These are phyloP conservation scores for Bubalus kerabau DNA, from an alignment of 2,113 vertebrate genomes.

Conservation along the genomic window DNA sequence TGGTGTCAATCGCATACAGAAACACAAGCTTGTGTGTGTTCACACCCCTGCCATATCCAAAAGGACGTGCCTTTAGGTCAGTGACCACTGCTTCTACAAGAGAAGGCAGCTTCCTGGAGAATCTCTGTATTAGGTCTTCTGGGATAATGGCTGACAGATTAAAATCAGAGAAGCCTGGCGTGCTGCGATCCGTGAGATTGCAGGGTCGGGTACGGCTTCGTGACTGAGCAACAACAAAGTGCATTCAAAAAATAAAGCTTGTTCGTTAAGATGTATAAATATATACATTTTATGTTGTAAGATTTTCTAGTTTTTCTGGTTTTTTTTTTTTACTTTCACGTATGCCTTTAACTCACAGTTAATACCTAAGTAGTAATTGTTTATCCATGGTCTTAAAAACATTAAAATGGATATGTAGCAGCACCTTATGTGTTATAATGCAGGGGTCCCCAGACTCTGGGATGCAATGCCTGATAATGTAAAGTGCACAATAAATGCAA, in stretches of 20 bases:
- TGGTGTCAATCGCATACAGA: not conserved
- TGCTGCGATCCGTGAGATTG: rapidly evolving
- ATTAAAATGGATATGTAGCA: not conserved
- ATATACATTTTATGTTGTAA: not conserved
- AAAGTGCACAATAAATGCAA: not conserved
- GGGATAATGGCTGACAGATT: not conserved
- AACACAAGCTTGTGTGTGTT: not conserved
- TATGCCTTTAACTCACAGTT: not conserved
- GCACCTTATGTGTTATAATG: rapidly evolving
- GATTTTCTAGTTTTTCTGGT: not conserved
- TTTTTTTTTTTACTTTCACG: not conserved
- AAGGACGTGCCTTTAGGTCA: rapidly evolving
- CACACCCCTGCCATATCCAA: rapidly evolving
- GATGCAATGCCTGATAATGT: not conserved
- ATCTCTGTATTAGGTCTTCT: not conserved
- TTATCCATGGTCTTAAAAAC: not conserved
- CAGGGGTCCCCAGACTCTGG: not conserved
- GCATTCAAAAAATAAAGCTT: not conserved
- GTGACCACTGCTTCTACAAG: rapidly evolving
- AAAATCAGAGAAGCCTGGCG: not conserved
- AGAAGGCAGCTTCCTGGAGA: not conserved
- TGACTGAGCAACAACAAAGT: not conserved
- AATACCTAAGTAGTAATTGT: not conserved
- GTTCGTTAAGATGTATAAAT: not conserved
- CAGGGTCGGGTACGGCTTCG: not conserved